Evolutionary conservation across 1,140 invertebrate genomes (phyloP), one percentile per base, ranked within the genome.

Genomic region (Platorchestia sp.): DNA sequence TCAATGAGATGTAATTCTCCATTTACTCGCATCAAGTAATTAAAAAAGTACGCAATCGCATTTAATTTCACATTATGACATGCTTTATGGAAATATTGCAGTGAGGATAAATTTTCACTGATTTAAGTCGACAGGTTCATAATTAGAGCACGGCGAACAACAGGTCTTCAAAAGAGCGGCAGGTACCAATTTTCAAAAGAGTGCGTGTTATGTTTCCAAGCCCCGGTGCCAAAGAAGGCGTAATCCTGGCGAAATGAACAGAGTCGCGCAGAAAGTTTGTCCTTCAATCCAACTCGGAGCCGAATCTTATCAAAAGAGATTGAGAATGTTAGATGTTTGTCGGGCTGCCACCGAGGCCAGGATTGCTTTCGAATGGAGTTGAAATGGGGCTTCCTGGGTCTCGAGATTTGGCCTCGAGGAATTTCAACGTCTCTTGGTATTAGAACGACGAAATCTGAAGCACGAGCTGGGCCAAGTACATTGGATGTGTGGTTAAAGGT

Each of bases 301-400:
- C 43, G 45, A 93, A 93, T 93, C 91, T 93, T 93, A 93, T 93
- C 91, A 93, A 45, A 93, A 93, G 91, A 93, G 91, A 93, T 93
- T 93, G 91, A 93, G 91, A 93, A 93, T 93, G 91, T 93, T 93
- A 93, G 91, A 93, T 93, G 91, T 93, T 93, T 93, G 91, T 93
- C 91, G 91, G 91, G 91, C 40, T 44, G n/a, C 91, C 91, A 44
- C 45, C 91, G 91, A 16, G 59, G 45, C 91, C 91, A 45, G 91
- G 91, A 93, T 93, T 93, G 91, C 91, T 93, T 93, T 93, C 91
- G 91, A 93, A 93, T 93, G 91, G 91, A 93, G 91, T 93, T 93
- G 91, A 93, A 45, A 93, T 93, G 91, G 45, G 91, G 91, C 91
- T 93, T 93, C 91, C 91, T 44, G 91, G 41, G 41, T 10, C 87